These are phyloP conservation scores for Solenodon paradoxus DNA, from an alignment of 2,113 vertebrate species.

Conservation along the genomic window DNA sequence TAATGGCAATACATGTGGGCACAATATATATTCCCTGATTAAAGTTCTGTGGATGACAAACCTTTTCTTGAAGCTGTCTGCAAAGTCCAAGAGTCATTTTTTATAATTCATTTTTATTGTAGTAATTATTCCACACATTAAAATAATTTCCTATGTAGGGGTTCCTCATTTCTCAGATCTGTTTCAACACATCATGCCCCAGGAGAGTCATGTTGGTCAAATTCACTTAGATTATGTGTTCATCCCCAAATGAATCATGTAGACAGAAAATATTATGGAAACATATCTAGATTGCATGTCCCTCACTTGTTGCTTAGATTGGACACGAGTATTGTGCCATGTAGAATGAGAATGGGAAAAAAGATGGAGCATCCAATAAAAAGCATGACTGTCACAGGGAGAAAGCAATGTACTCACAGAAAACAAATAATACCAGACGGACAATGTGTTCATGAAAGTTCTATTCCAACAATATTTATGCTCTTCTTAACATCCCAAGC, in stretches of 20 bases:
- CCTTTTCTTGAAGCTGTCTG: background rate
- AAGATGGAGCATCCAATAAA: background rate
- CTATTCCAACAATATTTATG: background rate
- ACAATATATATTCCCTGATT: background rate
- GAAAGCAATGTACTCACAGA: background rate
- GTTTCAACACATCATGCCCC: too few species aligned
- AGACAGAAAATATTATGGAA: background rate
- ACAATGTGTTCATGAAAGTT: background rate
- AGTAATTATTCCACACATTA: background rate
- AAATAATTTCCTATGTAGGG: too few species aligned
- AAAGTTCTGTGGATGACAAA: background rate
- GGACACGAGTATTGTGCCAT: background rate
- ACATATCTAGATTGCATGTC: background rate
- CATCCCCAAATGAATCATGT: background rate
- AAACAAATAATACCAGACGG: background rate
- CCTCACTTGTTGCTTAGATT: background rate
- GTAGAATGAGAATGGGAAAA: background rate
- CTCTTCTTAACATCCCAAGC: background rate
- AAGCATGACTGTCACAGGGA: background rate
- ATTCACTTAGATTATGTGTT: background rate
- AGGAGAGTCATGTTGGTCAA: background rate
- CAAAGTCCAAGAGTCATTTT: background rate
- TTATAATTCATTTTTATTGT: background rate
- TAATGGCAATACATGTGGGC: background rate
- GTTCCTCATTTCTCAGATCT: too few species aligned